Conservation (phyloP, 1,140 invertebrate genomes). For the Lasioglossum albipes region DNA sequence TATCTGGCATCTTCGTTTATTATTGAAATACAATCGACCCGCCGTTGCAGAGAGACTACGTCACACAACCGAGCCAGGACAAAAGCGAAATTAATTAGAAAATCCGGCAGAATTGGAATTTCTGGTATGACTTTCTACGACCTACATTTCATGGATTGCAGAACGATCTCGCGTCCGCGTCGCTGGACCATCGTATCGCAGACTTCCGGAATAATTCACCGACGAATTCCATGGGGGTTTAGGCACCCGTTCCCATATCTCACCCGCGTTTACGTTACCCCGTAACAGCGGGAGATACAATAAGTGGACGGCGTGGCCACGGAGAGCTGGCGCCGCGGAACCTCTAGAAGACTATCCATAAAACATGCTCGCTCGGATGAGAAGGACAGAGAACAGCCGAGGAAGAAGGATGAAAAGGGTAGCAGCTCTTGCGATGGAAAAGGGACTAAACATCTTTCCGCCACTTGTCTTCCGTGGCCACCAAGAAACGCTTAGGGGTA, state of each 20-base stretch:
- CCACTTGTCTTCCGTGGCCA: slow-evolving; percentile 48
- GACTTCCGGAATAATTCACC: slow-evolving; percentile 52
- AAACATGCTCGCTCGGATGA: slow-evolving; percentile 46
- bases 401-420: slow-evolving; percentile 16
- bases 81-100: slow-evolving; percentile 37
- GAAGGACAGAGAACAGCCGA: slow-evolving; percentile 39
- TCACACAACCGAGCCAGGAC: background rate
- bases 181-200: background rate
- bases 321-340: slow-evolving; percentile 54
- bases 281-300: slow-evolving; percentile 8
- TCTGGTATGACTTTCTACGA: slow-evolving; percentile 47
- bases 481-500: slow-evolving; percentile 53
- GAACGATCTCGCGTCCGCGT: slow-evolving; percentile 47
- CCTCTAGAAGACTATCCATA: slow-evolving; percentile 63
- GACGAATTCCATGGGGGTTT: slow-evolving; percentile 9
- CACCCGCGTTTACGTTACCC: slow-evolving; percentile 34
- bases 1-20: background rate
- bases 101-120: slow-evolving; percentile 1
- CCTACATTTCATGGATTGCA: slow-evolving; percentile 40
- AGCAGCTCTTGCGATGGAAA: slow-evolving; percentile 47
- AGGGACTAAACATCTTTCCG: slow-evolving; percentile 51
- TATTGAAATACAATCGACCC: background rate
- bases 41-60: background rate
- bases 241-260: slow-evolving; percentile 30
- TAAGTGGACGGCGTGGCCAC: background rate